Evolutionary conservation across 2,888 invertebrate species (phyloP).

Genomic region (Notodonta dromedarius): DNA sequence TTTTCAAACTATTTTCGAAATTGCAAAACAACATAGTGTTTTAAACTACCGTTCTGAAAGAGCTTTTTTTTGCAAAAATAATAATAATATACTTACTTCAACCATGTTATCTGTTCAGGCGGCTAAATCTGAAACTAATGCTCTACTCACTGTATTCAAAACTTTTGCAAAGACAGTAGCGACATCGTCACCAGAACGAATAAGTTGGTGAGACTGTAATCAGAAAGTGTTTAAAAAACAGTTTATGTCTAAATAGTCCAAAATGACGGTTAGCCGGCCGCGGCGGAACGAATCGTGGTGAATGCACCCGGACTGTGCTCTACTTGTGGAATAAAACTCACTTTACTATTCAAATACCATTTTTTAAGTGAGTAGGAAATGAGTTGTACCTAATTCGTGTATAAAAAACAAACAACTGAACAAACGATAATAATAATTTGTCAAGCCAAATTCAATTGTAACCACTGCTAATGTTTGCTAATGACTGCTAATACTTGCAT

Average conservation of each 20-base stretch:
- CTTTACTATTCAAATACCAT: constrained; percentile 6
- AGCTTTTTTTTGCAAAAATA: neutral
- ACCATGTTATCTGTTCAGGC: neutral
- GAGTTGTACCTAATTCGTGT: too few relatives aligned
- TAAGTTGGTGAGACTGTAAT: constrained; percentile 9
- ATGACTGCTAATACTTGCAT: too few relatives aligned
- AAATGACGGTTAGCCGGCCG: constrained; percentile 18
- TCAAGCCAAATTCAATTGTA: too few relatives aligned
- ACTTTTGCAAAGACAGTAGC: neutral
- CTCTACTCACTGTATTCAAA: neutral
- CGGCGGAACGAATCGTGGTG: constrained; percentile 47
- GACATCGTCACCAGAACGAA: neutral
- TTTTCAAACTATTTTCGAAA: too few relatives aligned
- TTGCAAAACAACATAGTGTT: neutral
- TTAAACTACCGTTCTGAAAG: neutral
- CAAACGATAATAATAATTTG: too few relatives aligned
- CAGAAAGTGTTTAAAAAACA: constrained; percentile 26
- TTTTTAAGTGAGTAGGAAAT: too few relatives aligned
- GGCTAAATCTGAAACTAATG: too few relatives aligned
- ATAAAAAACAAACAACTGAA: too few relatives aligned
- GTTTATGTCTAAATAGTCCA: constrained; percentile 31
- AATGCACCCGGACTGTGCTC: constrained; percentile 45
- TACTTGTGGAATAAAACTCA: constrained; percentile 35
- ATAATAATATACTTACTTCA: neutral
- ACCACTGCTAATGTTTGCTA: too few relatives aligned